These are phyloP conservation scores for Arremon aurantiirostris DNA, from an alignment of 2,797 vertebrate genomes.

Conservation along the genomic window DNA sequence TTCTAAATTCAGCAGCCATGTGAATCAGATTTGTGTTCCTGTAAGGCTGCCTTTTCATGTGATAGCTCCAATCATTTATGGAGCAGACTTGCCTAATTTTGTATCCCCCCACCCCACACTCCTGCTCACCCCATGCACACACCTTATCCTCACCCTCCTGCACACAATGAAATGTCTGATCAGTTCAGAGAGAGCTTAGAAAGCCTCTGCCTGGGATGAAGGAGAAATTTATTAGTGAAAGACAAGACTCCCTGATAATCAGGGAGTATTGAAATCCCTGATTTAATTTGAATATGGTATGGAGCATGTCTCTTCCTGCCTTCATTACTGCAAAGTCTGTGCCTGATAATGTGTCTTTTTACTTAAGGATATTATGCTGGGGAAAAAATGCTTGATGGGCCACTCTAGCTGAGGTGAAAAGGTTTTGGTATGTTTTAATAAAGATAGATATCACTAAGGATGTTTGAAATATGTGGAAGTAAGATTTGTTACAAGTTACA, in stretches of 20 bases:
- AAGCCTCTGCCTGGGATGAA: conserved; percentile 63
- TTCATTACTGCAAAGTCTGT: conserved; percentile 72
- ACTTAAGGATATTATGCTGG: conserved; percentile 70
- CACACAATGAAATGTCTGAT: conserved; percentile 62
- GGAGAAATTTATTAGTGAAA: conserved; percentile 77
- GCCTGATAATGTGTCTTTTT: conserved; percentile 70
- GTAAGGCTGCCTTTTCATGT: conserved; percentile 2
- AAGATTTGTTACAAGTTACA: conserved; percentile 80
- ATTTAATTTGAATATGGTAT: conserved; percentile 79
- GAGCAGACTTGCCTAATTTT: conserved; percentile 11
- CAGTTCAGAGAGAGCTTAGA: conserved; percentile 50
- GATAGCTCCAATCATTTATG: conserved; percentile 12
- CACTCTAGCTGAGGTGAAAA: conserved; percentile 71
- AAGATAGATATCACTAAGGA: conserved; percentile 77
- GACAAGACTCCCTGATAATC: conserved; percentile 78
- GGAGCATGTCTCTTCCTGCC: conserved; percentile 70
- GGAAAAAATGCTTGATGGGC: conserved; percentile 64
- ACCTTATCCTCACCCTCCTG: conserved; percentile 14
- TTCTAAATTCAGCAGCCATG: conserved; percentile 14
- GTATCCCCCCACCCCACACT: not conserved
- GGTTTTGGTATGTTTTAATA: conserved; percentile 78
- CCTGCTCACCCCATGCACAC: not conserved
- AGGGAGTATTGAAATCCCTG: conserved; percentile 77
- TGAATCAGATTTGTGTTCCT: not conserved
- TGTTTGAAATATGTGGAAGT: conserved; percentile 76